phyloP scores from a whole-genome alignment of 1,140 invertebrate species.

The Armadillidium nasatum region DNA sequence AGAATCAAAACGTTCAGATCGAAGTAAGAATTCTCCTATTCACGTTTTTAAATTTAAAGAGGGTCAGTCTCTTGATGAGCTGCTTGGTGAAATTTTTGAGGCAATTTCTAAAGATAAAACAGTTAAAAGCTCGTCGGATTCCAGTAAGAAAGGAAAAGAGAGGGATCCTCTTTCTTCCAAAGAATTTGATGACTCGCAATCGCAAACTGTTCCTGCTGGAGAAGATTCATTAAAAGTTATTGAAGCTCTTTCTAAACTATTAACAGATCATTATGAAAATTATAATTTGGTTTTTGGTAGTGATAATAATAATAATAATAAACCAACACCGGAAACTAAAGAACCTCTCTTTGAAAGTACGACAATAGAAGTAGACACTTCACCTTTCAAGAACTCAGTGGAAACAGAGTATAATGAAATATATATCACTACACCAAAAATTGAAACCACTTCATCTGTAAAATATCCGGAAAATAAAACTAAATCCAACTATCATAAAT shows the following conservation, averaged over 20 bases:
- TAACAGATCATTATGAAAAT: not conserved
- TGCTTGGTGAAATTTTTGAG: slow-evolving; percentile 44
- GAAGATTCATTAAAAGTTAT: not conserved
- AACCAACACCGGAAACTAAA: not conserved
- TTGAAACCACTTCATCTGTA: not conserved
- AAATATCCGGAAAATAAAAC: not conserved
- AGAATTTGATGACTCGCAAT: too few species aligned
- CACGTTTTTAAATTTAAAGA: slow-evolving; percentile 46
- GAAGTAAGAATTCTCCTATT: slow-evolving; percentile 43
- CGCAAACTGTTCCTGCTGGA: too few species aligned
- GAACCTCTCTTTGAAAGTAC: not conserved
- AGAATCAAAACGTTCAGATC: not conserved
- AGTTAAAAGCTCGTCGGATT: not conserved
- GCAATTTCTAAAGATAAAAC: slow-evolving; percentile 39
- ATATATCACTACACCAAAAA: not conserved
- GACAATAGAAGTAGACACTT: not conserved
- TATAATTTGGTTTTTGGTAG: not conserved
- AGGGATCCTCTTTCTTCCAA: not conserved
- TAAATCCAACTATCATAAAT: not conserved
- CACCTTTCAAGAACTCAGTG: not conserved
- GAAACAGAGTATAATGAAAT: not conserved
- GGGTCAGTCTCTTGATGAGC: slow-evolving; percentile 45
- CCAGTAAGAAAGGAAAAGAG: not conserved
- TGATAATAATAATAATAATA: not conserved
- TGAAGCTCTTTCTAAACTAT: not conserved